Evolutionary conservation across 2,888 invertebrate species (phyloP).

Genomic region (Sicus ferrugineus): DNA sequence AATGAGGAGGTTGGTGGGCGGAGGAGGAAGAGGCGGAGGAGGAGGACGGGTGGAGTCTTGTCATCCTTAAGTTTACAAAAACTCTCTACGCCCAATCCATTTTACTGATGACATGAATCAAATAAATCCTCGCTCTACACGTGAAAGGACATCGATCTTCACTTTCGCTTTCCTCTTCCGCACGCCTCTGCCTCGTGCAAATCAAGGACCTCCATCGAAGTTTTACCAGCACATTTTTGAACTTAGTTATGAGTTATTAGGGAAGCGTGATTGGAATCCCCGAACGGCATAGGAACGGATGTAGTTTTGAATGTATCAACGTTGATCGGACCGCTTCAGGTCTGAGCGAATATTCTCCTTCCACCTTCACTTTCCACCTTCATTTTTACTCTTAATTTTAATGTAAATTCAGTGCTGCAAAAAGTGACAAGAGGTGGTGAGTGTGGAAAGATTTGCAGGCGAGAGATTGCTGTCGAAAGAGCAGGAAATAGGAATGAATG

Average conservation of each 20-base stretch:
- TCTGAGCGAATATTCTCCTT: neutral
- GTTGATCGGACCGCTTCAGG: neutral
- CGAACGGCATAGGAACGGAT: neutral
- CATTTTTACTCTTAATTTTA: neutral
- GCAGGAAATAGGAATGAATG: neutral
- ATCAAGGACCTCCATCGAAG: no score
- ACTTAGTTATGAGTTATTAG: conserved; percentile 21
- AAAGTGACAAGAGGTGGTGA: neutral
- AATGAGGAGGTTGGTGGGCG: no score
- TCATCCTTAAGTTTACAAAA: no score
- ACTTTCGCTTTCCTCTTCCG: neutral
- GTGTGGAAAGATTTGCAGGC: neutral
- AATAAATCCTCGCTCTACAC: no score
- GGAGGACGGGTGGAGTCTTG: no score
- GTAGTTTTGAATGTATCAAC: neutral
- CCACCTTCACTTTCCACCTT: neutral
- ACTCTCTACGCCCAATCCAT: no score
- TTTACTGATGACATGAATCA: no score
- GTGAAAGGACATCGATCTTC: neutral
- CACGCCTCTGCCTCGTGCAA: neutral
- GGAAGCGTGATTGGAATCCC: conserved; percentile 29
- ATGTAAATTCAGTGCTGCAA: conserved; percentile 10
- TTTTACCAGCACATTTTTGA: no score
- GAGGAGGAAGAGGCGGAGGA: no score
- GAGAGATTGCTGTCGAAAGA: neutral